Percentiles rank a stretch among this genome's conserved stretches.
phyloP scores from a whole-genome alignment of 1,140 invertebrate species.

The Drosophila lacertosa region DNA sequence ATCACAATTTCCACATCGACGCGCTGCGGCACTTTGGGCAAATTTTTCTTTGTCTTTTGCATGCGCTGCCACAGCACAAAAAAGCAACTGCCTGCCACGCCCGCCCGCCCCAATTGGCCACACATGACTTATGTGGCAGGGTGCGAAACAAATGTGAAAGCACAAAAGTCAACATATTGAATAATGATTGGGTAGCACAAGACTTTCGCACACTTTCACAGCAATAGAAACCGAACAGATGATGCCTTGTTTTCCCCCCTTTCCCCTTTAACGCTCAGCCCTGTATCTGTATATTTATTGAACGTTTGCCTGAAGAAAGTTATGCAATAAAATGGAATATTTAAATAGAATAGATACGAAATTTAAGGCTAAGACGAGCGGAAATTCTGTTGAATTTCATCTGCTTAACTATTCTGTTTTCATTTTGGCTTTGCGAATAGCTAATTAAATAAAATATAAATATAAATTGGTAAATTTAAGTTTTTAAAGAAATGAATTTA shows the following conservation, averaged over 20 bases:
- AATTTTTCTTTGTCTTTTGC: conserved; percentile 77
- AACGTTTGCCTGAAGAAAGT: neutral
- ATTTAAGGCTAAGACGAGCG: neutral
- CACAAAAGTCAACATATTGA: conserved; percentile 80
- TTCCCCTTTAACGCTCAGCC: neutral
- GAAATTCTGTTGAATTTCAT: neutral
- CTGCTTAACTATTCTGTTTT: neutral
- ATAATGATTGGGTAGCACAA: conserved; percentile 74
- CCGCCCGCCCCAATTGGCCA: conserved; percentile 5
- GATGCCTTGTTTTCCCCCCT: neutral
- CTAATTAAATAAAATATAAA: neutral
- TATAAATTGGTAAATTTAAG: too few relatives aligned
- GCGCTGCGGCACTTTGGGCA: conserved; percentile 56
- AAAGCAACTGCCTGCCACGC: neutral
- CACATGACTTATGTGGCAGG: conserved; percentile 70
- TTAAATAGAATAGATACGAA: neutral
- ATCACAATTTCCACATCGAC: conserved; percentile 78
- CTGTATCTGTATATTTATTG: conserved; percentile 2
- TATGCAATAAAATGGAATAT: neutral
- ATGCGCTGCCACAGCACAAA: conserved; percentile 18
- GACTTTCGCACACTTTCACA: conserved; percentile 41
- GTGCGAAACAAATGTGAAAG: conserved; percentile 71
- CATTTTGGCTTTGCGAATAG: neutral
- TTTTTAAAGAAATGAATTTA: too few relatives aligned
- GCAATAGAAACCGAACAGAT: neutral